Percentiles rank a stretch among this genome's conserved stretches.
These are phyloP conservation scores for Nebria brevicollis DNA, from an alignment of 2,888 invertebrate genomes.

Conservation along the genomic window DNA sequence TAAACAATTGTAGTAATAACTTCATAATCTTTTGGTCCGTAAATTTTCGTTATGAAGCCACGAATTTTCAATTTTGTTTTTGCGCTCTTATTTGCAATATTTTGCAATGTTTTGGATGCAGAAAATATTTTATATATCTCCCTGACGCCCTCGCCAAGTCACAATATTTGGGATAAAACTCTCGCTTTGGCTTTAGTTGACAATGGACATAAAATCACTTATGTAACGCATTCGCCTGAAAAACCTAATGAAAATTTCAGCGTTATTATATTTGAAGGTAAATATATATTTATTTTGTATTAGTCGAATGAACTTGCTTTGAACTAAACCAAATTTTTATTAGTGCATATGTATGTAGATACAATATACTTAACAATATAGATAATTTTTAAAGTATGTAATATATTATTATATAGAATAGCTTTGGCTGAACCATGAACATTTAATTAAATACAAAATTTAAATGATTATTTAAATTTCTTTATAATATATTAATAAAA, in stretches of 20 bases:
- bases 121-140: conserved; percentile 49
- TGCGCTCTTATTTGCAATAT: neutral
- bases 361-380: neutral
- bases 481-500: too few relatives aligned
- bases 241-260: conserved; percentile 47
- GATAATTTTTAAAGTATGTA: too few relatives aligned
- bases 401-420: too few relatives aligned
- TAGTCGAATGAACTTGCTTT: neutral
- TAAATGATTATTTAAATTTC: too few relatives aligned
- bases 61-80: neutral
- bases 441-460: neutral
- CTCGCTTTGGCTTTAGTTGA: conserved; percentile 46
- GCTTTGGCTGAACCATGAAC: neutral
- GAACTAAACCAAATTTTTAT: too few relatives aligned
- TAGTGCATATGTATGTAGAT: too few relatives aligned
- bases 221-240: conserved; percentile 46
- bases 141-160: conserved; percentile 48
- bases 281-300: neutral
- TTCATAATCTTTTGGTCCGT: too few relatives aligned
- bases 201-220: conserved; percentile 49
- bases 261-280: conserved; percentile 50
- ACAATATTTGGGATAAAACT: conserved; percentile 48
- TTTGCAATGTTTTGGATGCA: neutral
- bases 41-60: neutral
- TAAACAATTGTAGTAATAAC: too few relatives aligned